Evolutionary conservation across 2,113 vertebrate genomes (phyloP).

Genomic region (Chunga burmeisteri): DNA sequence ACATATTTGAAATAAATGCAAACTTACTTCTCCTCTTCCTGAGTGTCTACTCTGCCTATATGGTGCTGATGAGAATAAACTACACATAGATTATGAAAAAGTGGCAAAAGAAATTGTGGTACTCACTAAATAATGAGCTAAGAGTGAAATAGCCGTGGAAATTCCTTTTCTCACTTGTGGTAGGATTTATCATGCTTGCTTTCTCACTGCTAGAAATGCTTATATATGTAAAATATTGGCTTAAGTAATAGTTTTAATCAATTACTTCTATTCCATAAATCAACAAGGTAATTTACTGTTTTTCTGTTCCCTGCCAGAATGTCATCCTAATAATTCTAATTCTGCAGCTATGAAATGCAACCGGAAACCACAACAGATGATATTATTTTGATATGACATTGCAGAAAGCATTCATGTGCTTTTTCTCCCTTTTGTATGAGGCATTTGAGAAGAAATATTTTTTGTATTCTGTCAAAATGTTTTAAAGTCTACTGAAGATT

Average conservation of each 20-base stretch:
- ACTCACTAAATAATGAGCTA: neutral
- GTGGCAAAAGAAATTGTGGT: neutral
- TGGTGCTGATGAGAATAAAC: neutral
- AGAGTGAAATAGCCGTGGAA: neutral
- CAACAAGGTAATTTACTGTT: neutral
- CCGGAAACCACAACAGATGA: neutral
- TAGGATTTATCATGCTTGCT: neutral
- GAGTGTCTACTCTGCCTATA: neutral
- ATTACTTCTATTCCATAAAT: neutral
- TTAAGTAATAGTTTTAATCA: neutral
- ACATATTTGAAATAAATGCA: neutral
- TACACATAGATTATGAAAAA: neutral
- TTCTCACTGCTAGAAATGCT: neutral
- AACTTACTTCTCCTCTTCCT: neutral
- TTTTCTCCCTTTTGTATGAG: neutral
- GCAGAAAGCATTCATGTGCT: neutral
- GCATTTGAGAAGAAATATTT: neutral
- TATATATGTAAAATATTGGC: neutral
- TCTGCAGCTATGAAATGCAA: neutral
- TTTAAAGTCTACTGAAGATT: neutral
- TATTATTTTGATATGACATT: neutral
- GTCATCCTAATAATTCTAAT: neutral
- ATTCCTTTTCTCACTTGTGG: neutral
- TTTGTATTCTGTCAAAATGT: neutral
- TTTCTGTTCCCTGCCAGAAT: neutral